phyloP scores from a whole-genome alignment of 2,113 vertebrate species.

The Epinephelus moara region DNA sequence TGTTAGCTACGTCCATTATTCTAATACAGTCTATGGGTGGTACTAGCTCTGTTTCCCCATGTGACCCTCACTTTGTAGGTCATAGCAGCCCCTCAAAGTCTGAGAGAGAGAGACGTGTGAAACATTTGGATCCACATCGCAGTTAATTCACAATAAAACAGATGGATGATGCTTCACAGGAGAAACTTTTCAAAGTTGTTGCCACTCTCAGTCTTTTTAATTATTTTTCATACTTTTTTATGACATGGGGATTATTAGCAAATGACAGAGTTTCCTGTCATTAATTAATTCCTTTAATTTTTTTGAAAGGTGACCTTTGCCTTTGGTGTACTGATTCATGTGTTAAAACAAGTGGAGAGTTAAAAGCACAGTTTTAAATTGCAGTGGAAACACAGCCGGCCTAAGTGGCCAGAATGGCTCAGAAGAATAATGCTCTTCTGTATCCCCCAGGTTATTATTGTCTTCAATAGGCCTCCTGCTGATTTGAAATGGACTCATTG shows the following conservation, averaged over 20 bases:
- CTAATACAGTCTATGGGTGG: no score
- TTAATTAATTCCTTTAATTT: background rate
- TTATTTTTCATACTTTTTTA: background rate
- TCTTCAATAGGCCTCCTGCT: slow-evolving; percentile 75
- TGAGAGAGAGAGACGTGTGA: background rate
- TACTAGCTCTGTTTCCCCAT: background rate
- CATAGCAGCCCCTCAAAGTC: background rate
- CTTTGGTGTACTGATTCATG: slow-evolving; percentile 4
- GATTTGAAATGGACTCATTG: slow-evolving; percentile 73
- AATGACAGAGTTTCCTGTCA: background rate
- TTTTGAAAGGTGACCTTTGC: slow-evolving; percentile 2
- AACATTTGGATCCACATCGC: background rate
- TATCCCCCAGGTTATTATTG: slow-evolving; percentile 75
- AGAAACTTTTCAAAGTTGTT: background rate
- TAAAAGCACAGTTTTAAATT: slow-evolving; percentile 44
- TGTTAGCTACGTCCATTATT: no score
- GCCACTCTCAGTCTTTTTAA: background rate
- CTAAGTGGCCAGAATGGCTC: slow-evolving; percentile 57
- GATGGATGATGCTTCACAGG: background rate
- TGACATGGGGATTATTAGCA: background rate
- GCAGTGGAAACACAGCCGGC: slow-evolving; percentile 38
- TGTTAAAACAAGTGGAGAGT: slow-evolving; percentile 35
- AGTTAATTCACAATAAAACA: background rate
- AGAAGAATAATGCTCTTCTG: slow-evolving; percentile 61
- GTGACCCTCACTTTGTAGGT: background rate